A percentile compares a stretch with the other conserved stretches of the same genome.
phyloP scores from a whole-genome alignment of 2,888 invertebrate genomes.

The Sthenelais limicola region DNA sequence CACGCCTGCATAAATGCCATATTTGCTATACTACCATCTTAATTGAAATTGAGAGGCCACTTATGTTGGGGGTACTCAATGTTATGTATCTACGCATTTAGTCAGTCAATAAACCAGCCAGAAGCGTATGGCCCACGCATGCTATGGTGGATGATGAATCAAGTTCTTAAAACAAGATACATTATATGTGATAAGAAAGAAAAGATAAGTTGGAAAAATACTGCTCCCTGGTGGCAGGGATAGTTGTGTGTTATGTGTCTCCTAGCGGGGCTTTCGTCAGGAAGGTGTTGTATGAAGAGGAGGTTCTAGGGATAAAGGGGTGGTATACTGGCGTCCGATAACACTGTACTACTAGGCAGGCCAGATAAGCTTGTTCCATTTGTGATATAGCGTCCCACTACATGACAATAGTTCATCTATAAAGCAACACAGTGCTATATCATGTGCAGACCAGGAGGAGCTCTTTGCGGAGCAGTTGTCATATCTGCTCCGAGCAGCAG shows the following conservation, averaged over 20 bases:
- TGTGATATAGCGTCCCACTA: not conserved
- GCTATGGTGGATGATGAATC: not conserved
- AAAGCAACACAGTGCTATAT: not conserved
- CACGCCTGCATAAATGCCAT: too few relatives aligned
- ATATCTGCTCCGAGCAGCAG: constrained; percentile 29
- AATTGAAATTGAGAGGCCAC: too few relatives aligned
- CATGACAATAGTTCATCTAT: not conserved
- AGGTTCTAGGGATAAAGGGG: constrained; percentile 17
- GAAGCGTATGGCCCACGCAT: too few relatives aligned
- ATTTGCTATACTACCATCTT: too few relatives aligned
- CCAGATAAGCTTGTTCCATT: not conserved
- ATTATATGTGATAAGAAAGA: constrained; percentile 26
- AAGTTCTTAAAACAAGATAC: constrained; percentile 32
- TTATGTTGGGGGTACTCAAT: too few relatives aligned
- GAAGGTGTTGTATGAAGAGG: constrained; percentile 9
- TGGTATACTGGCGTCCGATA: constrained; percentile 24
- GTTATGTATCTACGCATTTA: too few relatives aligned
- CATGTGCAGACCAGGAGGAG: constrained; percentile 7
- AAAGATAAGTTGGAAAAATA: not conserved
- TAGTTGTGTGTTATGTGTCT: not conserved
- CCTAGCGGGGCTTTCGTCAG: constrained; percentile 6
- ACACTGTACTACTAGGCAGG: not conserved
- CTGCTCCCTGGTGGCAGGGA: not conserved
- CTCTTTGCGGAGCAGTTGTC: constrained; percentile 3
- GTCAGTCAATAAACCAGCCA: too few relatives aligned